phyloP scores from a whole-genome alignment of 1,140 invertebrate genomes.

The Archegozetes longisetosus region DNA sequence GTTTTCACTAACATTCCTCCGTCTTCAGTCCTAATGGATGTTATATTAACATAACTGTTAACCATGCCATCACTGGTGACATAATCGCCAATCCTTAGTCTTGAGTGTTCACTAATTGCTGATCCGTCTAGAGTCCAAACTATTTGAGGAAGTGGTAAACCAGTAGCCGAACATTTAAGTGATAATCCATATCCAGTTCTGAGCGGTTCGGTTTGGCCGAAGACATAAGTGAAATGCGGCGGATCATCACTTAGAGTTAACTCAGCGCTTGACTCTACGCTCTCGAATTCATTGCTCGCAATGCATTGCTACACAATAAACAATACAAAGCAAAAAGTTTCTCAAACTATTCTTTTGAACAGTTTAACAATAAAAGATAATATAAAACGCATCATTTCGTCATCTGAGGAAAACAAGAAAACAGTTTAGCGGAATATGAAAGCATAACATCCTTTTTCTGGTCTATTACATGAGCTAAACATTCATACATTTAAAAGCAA shows the following conservation, averaged over 20 bases:
- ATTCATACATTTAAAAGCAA: too few relatives aligned
- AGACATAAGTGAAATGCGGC: constrained; percentile 60
- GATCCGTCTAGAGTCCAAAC: constrained; percentile 76
- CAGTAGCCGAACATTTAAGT: constrained; percentile 64
- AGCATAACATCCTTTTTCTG: too few relatives aligned
- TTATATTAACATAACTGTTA: constrained; percentile 85
- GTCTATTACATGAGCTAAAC: too few relatives aligned
- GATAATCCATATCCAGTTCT: constrained; percentile 66
- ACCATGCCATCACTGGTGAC: constrained; percentile 79
- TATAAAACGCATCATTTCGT: neutral
- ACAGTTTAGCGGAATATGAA: neutral
- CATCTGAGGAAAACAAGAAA: neutral
- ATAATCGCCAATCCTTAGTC: constrained; percentile 55
- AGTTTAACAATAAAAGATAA: neutral
- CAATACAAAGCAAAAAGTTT: too few relatives aligned
- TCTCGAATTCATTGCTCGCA: constrained; percentile 26
- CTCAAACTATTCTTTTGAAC: too few relatives aligned
- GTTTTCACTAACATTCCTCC: constrained; percentile 85
- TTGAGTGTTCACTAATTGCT: constrained; percentile 14
- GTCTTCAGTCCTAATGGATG: constrained; percentile 51
- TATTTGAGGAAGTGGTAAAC: constrained; percentile 61
- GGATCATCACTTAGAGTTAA: constrained; percentile 49
- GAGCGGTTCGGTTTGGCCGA: constrained; percentile 55
- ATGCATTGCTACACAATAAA: constrained; percentile 58
- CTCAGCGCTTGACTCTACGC: constrained; percentile 28